Evolutionary conservation across 2,797 vertebrate genomes (phyloP).

Genomic region (Enteromius fasciolatus): DNA sequence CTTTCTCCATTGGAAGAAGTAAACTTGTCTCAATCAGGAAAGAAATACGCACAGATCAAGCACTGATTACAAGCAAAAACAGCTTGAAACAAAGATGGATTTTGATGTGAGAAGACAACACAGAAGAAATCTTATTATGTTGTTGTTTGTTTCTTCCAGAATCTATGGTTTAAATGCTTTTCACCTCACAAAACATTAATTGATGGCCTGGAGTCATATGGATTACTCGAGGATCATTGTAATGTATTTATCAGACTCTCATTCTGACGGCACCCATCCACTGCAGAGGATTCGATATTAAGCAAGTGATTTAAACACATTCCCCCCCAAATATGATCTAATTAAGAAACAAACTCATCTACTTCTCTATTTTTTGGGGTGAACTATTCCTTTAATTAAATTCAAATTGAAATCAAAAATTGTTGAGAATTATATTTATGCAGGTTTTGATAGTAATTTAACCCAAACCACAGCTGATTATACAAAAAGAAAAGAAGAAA

Average conservation of each 20-base stretch:
- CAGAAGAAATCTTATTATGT: neutral
- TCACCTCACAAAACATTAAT: neutral
- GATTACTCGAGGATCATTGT: neutral
- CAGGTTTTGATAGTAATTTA: neutral
- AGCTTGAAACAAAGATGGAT: neutral
- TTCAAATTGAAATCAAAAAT: neutral
- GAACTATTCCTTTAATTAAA: neutral
- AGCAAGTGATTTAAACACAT: neutral
- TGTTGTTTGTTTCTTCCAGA: neutral
- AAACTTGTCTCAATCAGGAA: neutral
- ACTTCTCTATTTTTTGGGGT: neutral
- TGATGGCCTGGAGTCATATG: neutral
- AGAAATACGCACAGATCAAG: neutral
- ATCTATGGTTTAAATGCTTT: neutral
- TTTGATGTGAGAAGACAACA: neutral
- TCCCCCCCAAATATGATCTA: neutral
- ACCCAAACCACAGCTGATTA: neutral
- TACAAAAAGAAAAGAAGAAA: neutral
- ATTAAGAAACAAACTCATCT: neutral
- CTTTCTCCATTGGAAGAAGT: neutral
- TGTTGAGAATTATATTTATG: neutral
- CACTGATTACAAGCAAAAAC: neutral
- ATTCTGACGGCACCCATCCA: neutral
- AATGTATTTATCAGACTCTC: neutral
- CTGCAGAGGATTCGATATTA: neutral